These are phyloP conservation scores for Perca fluviatilis DNA, from an alignment of 2,113 vertebrate species.

Conservation along the genomic window DNA sequence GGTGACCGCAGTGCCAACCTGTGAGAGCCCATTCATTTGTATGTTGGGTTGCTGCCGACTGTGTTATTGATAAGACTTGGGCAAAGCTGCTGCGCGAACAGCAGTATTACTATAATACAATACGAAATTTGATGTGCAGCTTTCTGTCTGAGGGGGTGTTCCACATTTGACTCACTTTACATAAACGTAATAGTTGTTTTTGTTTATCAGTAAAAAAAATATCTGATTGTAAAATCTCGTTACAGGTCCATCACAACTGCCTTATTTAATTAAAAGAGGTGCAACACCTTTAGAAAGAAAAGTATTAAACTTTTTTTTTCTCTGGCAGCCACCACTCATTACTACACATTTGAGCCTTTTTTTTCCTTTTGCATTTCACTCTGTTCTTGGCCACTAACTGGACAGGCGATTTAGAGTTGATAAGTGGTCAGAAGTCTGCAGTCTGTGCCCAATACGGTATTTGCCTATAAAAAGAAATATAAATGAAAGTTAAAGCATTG, in stretches of 20 bases:
- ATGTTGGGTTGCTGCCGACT: not conserved
- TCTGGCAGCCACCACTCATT: slow-evolving; percentile 27
- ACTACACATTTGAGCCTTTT: slow-evolving; percentile 11
- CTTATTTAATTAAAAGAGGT: slow-evolving; percentile 1
- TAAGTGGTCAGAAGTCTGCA: slow-evolving; percentile 56
- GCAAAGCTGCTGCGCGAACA: slow-evolving; percentile 1
- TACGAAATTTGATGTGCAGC: not conserved
- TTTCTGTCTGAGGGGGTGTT: not conserved
- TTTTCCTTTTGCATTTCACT: slow-evolving; percentile 18
- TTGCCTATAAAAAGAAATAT: slow-evolving; percentile 29
- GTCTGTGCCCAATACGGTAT: slow-evolving; percentile 30
- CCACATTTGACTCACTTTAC: not conserved
- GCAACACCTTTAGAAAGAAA: too few species aligned
- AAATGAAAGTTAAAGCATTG: slow-evolving; percentile 34
- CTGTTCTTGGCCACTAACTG: slow-evolving; percentile 55
- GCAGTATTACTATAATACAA: not conserved
- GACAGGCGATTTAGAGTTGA: slow-evolving; percentile 15
- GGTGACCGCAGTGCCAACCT: slow-evolving; percentile 24
- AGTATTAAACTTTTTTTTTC: not conserved
- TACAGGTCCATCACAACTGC: not conserved
- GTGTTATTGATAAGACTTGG: slow-evolving; percentile 26
- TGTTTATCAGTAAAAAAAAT: not conserved
- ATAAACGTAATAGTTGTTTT: not conserved
- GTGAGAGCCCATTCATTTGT: slow-evolving; percentile 13
- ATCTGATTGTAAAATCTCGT: too few species aligned